phyloP scores from a whole-genome alignment of 2,113 vertebrate genomes.

The human region GRCh38 chr1:81231001-81231500 shows the following conservation, averaged over 20 bases:
- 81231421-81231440: conserved; percentile 84
- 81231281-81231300: conserved; percentile 92
- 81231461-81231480: conserved; percentile 86
- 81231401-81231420: conserved; percentile 82
- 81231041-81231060: conserved; percentile 79
- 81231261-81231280: conserved; percentile 91
- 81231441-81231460: conserved; percentile 87
- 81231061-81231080: conserved; percentile 32
- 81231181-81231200: conserved; percentile 93
- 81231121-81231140: conserved; percentile 91
- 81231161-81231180: conserved; percentile 88
- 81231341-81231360: conserved; percentile 86
- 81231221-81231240: conserved; percentile 94
- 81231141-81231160: conserved; percentile 91
- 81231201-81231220: conserved; percentile 94
- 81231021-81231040: conserved; percentile 85
- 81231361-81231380: conserved; percentile 86
- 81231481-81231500: conserved; percentile 87
- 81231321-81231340: conserved; percentile 91
- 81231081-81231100: conserved; percentile 81
- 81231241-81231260: conserved; percentile 93
- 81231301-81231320: conserved; percentile 91
- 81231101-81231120: conserved; percentile 89
- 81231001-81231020: conserved; percentile 81
- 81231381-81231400: conserved; percentile 83